Conservation (phyloP, 2,797 vertebrate species). For the Toxotes lorentzi region DNA sequence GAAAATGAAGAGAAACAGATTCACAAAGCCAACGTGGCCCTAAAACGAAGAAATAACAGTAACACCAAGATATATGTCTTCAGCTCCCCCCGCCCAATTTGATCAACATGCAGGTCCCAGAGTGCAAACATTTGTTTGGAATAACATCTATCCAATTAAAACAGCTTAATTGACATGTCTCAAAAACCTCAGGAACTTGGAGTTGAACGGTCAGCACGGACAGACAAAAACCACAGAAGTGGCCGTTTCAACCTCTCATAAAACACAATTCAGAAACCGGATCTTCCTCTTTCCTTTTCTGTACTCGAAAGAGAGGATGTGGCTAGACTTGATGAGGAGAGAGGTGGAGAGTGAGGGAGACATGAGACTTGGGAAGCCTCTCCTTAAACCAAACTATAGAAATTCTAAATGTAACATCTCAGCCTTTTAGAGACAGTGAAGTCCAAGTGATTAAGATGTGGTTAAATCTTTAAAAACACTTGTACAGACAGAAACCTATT, state of each 20-base stretch:
- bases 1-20: slow-evolving; percentile 51
- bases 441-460: background rate
- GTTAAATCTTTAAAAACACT: background rate
- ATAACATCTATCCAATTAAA: slow-evolving; percentile 82
- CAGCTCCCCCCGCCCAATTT: background rate
- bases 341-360: slow-evolving; percentile 57
- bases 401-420: slow-evolving; percentile 32
- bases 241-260: slow-evolving; percentile 81
- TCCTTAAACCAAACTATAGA: slow-evolving; percentile 36
- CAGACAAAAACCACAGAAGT: slow-evolving; percentile 77
- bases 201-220: slow-evolving; percentile 68
- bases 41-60: slow-evolving; percentile 24
- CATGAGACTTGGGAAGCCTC: slow-evolving; percentile 39
- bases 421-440: background rate
- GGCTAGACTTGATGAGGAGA: slow-evolving; percentile 76
- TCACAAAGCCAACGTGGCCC: slow-evolving; percentile 44
- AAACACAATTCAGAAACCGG: slow-evolving; percentile 83
- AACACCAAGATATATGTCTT: slow-evolving; percentile 19
- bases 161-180: slow-evolving; percentile 77
- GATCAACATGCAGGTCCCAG: slow-evolving; percentile 21
- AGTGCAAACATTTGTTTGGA: slow-evolving; percentile 71
- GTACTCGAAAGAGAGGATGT: slow-evolving; percentile 77
- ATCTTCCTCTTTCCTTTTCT: slow-evolving; percentile 83
- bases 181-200: slow-evolving; percentile 78
- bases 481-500: background rate